Evolutionary conservation across 2,797 vertebrate species (phyloP), one percentile per base, ranked within the genome.

Genomic region (Selene dorsalis): DNA sequence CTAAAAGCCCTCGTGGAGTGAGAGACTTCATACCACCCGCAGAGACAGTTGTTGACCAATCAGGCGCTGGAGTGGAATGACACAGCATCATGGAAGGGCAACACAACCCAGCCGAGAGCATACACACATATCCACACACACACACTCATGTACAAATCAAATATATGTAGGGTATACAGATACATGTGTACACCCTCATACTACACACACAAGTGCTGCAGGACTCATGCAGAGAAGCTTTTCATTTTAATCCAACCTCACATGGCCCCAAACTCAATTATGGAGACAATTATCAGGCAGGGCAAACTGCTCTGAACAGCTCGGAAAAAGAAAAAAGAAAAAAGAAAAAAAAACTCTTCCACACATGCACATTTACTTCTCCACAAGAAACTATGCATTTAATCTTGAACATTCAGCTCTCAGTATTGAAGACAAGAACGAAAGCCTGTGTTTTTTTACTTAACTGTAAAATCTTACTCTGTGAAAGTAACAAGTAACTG

Each of bases 1-100:
- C 74, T 87, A 79, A 89, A 91, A 86, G 84, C 75, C 76, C 82
- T 82, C 86, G 84, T 70, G 80, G 77, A 74, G 86, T 61, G 75
- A 55, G 32, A 86, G 80, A 84, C 76, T 75, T 87, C 88, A 87
- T 16, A 13, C 68, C 35, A 30, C 84, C 84, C 12, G 43, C 73
- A 61, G 84, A 86, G 80, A 83, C 58, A 38, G 56, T 22, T 2
- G 65, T 43, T 73, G 87, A 85, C 84, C 80, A 84, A 87, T 86
- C 84, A 90, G 84, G 65, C 75, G 22, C 72, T 84, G 70, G 82
- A 80, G 81, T 75, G 72, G 83, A 91, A 88, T 57, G 77, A 87
- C 81, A 85, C 66, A 50, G 75, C 48, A 18, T 79, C 85, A 86
- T 65, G 18, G 57, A 84, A 88, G 71, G 84, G 79, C 79, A 75